Base-by-base conservation (phyloP, 1,140 invertebrate genomes). In the Octopus sinensis region DNA sequence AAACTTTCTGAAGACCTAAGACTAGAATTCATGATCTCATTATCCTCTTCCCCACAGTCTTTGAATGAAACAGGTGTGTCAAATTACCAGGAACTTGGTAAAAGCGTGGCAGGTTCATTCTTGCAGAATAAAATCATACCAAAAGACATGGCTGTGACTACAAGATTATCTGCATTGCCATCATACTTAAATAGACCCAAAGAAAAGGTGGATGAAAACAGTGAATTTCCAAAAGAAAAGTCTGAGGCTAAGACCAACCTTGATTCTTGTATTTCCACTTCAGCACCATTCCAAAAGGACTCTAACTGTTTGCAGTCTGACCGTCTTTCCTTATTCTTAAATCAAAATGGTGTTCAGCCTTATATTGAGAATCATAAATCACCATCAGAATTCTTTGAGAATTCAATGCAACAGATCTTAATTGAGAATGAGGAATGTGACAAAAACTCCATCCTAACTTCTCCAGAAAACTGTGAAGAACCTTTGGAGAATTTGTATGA, bases 311-410 rank as follows among this genome's bases (percentile, higher is more conserved):
- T 73, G 5, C 68, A 73, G 68, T 6, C 30, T 73, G 68, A 73
- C 68, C 68, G 68, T 13, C 68, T 73, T 73, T 73, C 68, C 17
- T 23, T 73, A 7, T 73, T 73, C 68, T 73, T 73, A 23, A 23
- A 73, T 17, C 68, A 7, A 23, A 73, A 73, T 73, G 68, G 68
- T 73, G 68, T 73, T 73, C 68, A 73, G 30, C 68, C 68, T 6
- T 73, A 73, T 23, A 73, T 73, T 73, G 68, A 73, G 68, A 23
- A 73, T 17, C 68, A 73, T 23, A 73, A 73, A 73, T 73, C 68
- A 23, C 68, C 68, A 73, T 73, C 68, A 13, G 68, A 73, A 73
- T 73, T 73, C 3, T 73, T 73, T 23, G 68, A 73, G 30, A 73
- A 23, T 13, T 73, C 68, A 13, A 73, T 73, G 6, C 68, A 73